Base-by-base conservation (phyloP, 2,797 vertebrate species). In the Pelodytes ibericus region DNA sequence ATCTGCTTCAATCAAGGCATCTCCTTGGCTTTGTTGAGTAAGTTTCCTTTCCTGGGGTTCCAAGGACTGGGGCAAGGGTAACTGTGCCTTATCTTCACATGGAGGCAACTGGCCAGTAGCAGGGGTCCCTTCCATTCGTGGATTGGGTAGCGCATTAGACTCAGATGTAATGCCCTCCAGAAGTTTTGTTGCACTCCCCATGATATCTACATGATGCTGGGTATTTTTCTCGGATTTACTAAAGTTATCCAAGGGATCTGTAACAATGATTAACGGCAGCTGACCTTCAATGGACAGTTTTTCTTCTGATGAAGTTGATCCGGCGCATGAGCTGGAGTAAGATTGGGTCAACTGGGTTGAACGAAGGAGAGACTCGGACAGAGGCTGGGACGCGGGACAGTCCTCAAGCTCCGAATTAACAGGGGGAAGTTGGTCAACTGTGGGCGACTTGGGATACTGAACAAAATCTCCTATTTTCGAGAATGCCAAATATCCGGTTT, bases 241-340 rank as follows among this genome's bases (percentile, higher is more conserved):
- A 26, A 25, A 30, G 8, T 57, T 30, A 65, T 63, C 56, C 41
- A 79, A 39, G 2, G 70, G 22, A 33, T 68, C 63, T 18, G 44
- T 62, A 25, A 53, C 63, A 27, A 73, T 20, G 31, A 72, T 79
- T 24, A 72, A 36, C 2, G 70, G 70, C 10, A 72, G 15, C n/a
- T 44, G 57, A 4, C 20, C n/a, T 56, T 68, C 63, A 22, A 2
- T 18, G 2, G 27, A 25, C 3, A 33, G 9, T 15, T 62, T 44
- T 31, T 22, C 20, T 49, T 9, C 18, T 26, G 31, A 69, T 6
- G 49, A 31, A 7, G 6, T 31, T 20, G 22, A 9, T 65, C 72
- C 53, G 27, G 1, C 24, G 11, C 24, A 4, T n/a, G 20, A 13
- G 7, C 24, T 27, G 26, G 30, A 25, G 20, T 25, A 15, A 10